These are phyloP conservation scores for Ellobium chinense DNA, from an alignment of 2,888 invertebrate genomes.

Conservation along the genomic window DNA sequence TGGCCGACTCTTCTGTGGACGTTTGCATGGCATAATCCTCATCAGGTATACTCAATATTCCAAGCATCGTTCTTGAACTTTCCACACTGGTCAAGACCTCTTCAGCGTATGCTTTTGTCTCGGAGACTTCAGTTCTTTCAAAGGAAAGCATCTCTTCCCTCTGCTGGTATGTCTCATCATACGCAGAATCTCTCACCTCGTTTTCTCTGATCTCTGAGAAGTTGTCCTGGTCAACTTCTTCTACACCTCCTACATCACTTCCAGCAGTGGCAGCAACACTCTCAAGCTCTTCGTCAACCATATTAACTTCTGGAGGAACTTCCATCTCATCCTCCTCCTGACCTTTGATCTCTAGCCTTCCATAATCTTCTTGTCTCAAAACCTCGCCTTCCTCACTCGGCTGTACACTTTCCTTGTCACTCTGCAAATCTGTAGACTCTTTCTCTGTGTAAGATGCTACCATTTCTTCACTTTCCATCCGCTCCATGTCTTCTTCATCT, in stretches of 20 bases:
- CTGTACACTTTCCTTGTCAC: neutral
- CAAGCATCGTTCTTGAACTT: too few relatives aligned
- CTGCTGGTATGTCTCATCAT: neutral
- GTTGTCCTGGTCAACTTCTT: constrained; percentile 28
- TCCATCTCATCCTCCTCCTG: neutral
- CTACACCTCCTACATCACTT: constrained; percentile 20
- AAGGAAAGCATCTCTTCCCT: neutral
- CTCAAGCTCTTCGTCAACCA: constrained; percentile 27
- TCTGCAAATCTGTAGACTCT: neutral
- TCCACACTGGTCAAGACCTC: neutral
- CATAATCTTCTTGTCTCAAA: too few relatives aligned
- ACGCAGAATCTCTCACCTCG: too few relatives aligned
- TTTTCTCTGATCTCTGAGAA: neutral
- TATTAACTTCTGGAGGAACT: neutral
- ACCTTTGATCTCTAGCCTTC: neutral
- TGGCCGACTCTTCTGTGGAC: too few relatives aligned
- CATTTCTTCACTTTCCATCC: too few relatives aligned
- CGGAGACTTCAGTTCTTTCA: neutral
- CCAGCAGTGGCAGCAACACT: constrained; percentile 35
- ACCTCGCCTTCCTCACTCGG: too few relatives aligned
- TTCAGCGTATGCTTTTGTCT: neutral
- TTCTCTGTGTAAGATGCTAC: too few relatives aligned
- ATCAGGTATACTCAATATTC: too few relatives aligned
- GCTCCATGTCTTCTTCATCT: too few relatives aligned
- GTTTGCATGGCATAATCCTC: too few relatives aligned